phyloP scores from a whole-genome alignment of 2,888 invertebrate species.

The Halictus quadricinctus region DNA sequence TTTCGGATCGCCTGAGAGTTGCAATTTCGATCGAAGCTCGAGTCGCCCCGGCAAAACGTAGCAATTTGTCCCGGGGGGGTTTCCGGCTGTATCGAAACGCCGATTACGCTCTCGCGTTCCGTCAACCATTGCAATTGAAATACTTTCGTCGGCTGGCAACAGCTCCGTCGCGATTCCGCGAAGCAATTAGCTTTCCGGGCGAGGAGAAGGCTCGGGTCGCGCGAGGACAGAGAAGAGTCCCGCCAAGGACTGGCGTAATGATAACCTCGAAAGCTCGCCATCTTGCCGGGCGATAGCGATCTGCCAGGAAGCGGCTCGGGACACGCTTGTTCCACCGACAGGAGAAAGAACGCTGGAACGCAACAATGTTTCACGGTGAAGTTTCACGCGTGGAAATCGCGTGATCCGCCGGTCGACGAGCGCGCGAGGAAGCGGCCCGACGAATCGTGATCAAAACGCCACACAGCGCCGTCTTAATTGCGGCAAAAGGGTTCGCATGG shows the following conservation, averaged over 20 bases:
- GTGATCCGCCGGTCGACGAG: conserved; percentile 50
- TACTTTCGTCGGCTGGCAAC: neutral
- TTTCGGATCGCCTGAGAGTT: neutral
- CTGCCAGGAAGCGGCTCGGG: conserved; percentile 64
- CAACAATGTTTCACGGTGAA: conserved; percentile 51
- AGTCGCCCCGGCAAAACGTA: neutral
- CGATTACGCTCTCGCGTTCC: conserved; percentile 22
- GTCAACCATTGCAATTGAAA: conserved; percentile 28
- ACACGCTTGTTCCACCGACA: conserved; percentile 36
- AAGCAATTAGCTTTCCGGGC: conserved; percentile 39
- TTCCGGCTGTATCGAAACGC: conserved; percentile 2
- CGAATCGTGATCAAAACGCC: conserved; percentile 62
- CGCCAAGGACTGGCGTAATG: conserved; percentile 63
- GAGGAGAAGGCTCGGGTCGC: conserved; percentile 13
- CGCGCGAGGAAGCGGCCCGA: conserved; percentile 53
- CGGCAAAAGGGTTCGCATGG: conserved; percentile 33
- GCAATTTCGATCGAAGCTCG: neutral
- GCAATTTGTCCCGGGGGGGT: neutral
- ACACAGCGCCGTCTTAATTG: conserved; percentile 59
- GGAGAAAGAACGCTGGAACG: conserved; percentile 39
- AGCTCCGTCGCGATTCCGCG: conserved; percentile 11
- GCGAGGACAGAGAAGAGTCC: conserved; percentile 56
- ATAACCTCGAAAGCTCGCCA: conserved; percentile 54
- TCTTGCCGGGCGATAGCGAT: conserved; percentile 50
- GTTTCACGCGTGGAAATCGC: conserved; percentile 55